Evolutionary conservation across 1,140 invertebrate species (phyloP), one percentile per base, ranked within the genome.

Genomic region (Pygmarrhopalites habei): DNA sequence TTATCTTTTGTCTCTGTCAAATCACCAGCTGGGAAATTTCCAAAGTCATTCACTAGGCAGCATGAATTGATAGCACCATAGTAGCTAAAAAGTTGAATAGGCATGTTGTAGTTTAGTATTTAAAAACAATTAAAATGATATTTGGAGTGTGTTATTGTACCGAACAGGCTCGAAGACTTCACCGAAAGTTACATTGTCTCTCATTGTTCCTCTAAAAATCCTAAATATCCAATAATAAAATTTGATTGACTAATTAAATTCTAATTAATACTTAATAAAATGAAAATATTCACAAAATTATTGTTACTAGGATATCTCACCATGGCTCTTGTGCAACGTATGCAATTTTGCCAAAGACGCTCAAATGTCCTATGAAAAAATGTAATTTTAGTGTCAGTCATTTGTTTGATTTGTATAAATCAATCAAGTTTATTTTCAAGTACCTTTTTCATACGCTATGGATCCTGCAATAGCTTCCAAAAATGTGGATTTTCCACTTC

Each of bases 1-100:
- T 87, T 86, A 71, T 96, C 93, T 0, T 90, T 90, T 25, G 96
- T 82, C 57, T 83, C 80, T n/a, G 90, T 84, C 55, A 82, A 71
- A 75, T 92, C 89, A 19, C 81, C 82, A 51, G 77, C 76, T n/a
- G 83, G 79, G 39, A 88, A 74, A 19, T 66, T 74, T 69, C 81
- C 76, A 28, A 92, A 75, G 77, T 92, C 90, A 71, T 87, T 83
- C 35, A 79, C 80, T 4, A 98, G 76, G 3, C 87, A 88, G 76
- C 94, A 97, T 0, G 89, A 89, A 72, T 87, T 51, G 2, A 68
- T 59, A 17, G 53, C 39, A 25, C 56, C 49, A 26, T 64, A 60
- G 26, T 64, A 67, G n/a, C 59, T 66, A 7, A n/a, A n/a, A n/a
- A n/a, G n/a, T n/a, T n/a, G n/a, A n/a, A n/a, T n/a, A n/a, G n/a